These are phyloP conservation scores for Marmota monax DNA, from an alignment of 2,113 vertebrate species.

Conservation along the genomic window DNA sequence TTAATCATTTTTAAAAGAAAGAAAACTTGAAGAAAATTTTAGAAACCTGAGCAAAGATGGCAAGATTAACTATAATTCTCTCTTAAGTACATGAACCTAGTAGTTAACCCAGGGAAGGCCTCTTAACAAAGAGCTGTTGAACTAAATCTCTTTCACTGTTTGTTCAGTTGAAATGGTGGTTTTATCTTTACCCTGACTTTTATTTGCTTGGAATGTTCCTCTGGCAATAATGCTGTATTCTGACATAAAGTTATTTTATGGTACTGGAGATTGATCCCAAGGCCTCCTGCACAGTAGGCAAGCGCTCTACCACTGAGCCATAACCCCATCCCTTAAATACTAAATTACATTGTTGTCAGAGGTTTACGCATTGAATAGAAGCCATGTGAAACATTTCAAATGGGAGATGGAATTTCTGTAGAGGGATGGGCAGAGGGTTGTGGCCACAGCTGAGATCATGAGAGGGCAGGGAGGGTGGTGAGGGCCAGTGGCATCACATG, in stretches of 20 bases:
- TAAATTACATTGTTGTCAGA: constrained; percentile 61
- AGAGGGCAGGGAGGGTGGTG: not conserved
- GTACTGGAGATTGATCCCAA: too few species aligned
- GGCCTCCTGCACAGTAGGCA: too few species aligned
- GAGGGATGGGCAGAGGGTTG: not conserved
- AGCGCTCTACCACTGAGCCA: too few species aligned
- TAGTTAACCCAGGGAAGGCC: not conserved
- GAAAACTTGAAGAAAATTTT: not conserved
- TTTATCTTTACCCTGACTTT: constrained; percentile 65
- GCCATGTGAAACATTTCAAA: constrained; percentile 53
- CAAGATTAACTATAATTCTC: constrained; percentile 32
- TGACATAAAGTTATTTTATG: not conserved
- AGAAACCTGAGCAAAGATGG: not conserved
- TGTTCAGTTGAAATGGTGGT: constrained; percentile 20
- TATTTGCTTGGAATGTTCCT: constrained; percentile 70
- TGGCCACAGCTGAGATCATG: not conserved
- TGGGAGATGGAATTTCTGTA: not conserved
- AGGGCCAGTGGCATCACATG: not conserved
- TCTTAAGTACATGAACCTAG: not conserved
- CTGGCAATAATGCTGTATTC: constrained; percentile 57
- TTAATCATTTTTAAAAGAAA: not conserved
- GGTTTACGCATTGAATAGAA: constrained; percentile 68
- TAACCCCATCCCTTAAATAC: not conserved
- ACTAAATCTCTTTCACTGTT: constrained; percentile 35
- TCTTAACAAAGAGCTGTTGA: not conserved